Evolutionary conservation across 2,797 vertebrate genomes (phyloP), one percentile per base, ranked within the genome.

Genomic region (Rhyacichthys aspro): DNA sequence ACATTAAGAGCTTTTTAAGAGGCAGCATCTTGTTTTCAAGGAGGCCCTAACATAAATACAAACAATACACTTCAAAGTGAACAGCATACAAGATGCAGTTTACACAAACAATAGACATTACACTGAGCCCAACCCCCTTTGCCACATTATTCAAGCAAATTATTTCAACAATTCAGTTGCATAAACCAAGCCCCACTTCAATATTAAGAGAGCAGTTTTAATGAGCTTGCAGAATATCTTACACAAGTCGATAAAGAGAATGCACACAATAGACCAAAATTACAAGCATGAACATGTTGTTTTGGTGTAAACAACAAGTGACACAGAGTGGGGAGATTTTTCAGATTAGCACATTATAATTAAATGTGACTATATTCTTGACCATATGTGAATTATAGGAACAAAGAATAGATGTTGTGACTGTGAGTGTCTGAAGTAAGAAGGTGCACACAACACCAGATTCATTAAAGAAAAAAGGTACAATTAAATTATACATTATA

Each of bases 41-140:
- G 42, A 14, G 7, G 12, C 6, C n/a, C 11, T 52, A 38, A 37
- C 16, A 36, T 37, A 38, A 52, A 52, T 52, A 38, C 33, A 37
- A 52, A 52, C 33, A 37, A 14, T 52, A 19, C 34, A 37, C 16
- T 11, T 37, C 48, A 38, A 52, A 52, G 48, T 33, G 37, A 52
- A 5, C 1, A 5, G 48, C 15, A 49, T 37, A 50, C 33, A 49
- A 11, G 10, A 37, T 18, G 33, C 37, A 23, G 8, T 53, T 53
- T 12, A 41, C 38, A 11, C 16, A 9, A 49, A 6, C n/a, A n/a
- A 49, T 6, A n/a, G 11, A 14, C 47, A 9, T 49, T 9, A 53
- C 18, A 53, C 23, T 28, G 19, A 39, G 18, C 18, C 10, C 1
- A 2, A 53, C 37, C 12, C 16, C 37, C 10, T 14, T 37, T 16